Conservation (phyloP, 1,140 invertebrate genomes). For the Mylabris phalerata region DNA sequence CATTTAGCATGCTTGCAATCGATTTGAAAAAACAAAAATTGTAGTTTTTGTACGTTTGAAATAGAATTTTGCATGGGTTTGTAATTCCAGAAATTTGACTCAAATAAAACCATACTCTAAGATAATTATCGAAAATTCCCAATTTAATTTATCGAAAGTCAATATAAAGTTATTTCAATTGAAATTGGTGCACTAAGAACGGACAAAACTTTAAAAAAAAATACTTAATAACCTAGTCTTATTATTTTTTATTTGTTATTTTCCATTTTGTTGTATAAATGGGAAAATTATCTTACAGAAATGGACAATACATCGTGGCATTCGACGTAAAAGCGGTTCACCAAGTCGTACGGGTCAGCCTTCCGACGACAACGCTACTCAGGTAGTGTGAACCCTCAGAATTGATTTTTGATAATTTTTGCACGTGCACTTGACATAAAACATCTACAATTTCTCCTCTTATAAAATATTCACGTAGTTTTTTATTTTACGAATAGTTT, state of each 20-base stretch:
- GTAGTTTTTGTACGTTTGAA: not conserved
- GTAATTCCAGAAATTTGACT: no score
- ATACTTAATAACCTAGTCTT: not conserved
- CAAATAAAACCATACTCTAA: no score
- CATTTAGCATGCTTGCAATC: not conserved
- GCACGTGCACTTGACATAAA: not conserved
- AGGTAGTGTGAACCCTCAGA: slow-evolving; percentile 28
- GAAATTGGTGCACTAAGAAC: no score
- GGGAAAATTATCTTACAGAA: slow-evolving; percentile 51
- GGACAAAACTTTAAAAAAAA: no score
- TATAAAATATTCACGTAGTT: no score
- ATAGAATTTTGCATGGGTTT: no score
- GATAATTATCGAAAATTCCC: no score
- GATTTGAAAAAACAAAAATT: not conserved
- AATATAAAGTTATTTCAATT: no score
- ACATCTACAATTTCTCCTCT: no score
- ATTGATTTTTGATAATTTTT: slow-evolving; percentile 1
- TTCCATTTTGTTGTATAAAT: no score
- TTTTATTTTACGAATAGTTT: no score
- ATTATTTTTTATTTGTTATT: not conserved
- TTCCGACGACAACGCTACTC: slow-evolving; percentile 31
- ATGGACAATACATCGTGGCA: slow-evolving; percentile 71
- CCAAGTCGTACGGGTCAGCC: slow-evolving; percentile 43
- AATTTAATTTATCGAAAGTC: no score
- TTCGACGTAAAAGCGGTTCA: slow-evolving; percentile 64